Conservation (phyloP, 2,888 invertebrate species). For the Acanthosepion pharaonis region DNA sequence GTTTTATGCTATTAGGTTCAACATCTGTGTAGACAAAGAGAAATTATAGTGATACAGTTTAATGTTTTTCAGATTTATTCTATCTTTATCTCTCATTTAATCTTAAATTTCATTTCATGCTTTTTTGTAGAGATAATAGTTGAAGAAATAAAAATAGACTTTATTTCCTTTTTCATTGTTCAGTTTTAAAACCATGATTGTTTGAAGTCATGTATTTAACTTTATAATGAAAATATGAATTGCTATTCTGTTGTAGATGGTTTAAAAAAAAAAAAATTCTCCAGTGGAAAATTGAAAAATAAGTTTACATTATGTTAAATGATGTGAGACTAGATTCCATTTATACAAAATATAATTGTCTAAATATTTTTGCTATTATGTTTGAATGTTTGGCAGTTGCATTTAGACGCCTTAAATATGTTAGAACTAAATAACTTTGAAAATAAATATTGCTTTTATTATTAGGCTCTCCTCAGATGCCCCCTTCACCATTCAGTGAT, state of each 20-base stretch:
- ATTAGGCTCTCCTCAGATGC: slow-evolving; percentile 44
- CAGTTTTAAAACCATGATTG: no score
- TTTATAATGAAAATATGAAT: no score
- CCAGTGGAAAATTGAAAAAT: background rate
- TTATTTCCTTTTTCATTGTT: no score
- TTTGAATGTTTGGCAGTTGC: background rate
- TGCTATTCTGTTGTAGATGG: background rate
- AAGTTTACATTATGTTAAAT: background rate
- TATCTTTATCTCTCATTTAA: background rate
- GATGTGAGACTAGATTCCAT: background rate
- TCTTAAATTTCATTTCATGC: no score
- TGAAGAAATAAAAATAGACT: no score
- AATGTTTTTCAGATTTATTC: background rate
- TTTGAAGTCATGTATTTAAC: no score
- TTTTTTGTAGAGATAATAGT: no score
- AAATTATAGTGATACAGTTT: background rate
- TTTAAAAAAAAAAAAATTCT: background rate
- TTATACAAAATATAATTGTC: no score
- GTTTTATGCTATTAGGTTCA: background rate
- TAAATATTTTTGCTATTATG: background rate
- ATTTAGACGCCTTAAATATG: background rate
- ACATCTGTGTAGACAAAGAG: background rate
- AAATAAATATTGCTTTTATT: background rate
- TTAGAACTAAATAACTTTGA: background rate
- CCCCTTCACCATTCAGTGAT: slow-evolving; percentile 49